Evolutionary conservation across 1,140 invertebrate genomes (phyloP).

Genomic region (Zaprionus tsacasi): DNA sequence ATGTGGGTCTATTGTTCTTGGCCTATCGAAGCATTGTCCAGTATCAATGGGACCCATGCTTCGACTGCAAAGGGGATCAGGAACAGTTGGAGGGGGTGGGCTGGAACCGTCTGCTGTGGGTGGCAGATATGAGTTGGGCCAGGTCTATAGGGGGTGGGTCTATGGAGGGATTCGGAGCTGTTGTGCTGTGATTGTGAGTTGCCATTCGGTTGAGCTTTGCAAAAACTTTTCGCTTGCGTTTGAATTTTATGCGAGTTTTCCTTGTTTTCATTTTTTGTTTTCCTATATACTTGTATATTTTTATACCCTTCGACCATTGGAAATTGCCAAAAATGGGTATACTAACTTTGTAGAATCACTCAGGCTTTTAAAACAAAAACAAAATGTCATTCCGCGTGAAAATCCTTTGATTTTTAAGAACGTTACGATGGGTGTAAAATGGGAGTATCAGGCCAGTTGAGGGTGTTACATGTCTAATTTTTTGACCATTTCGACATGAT

Average conservation of each 20-base stretch:
- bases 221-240: slow-evolving; percentile 79
- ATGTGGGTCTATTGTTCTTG: slow-evolving; percentile 56
- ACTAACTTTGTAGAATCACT: too few relatives aligned
- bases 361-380: too few relatives aligned
- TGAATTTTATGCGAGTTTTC: slow-evolving; percentile 77
- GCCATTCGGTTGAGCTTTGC: slow-evolving; percentile 59
- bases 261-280: slow-evolving; percentile 23
- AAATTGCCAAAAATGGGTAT: too few relatives aligned
- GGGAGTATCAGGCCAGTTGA: too few relatives aligned
- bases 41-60: slow-evolving; percentile 6
- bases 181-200: slow-evolving; percentile 21
- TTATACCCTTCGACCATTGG: too few relatives aligned
- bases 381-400: too few relatives aligned
- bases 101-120: background rate
- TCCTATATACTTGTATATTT: too few relatives aligned
- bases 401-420: too few relatives aligned
- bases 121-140: background rate
- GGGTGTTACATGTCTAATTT: too few relatives aligned
- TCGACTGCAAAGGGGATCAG: background rate
- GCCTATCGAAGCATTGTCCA: slow-evolving; percentile 51
- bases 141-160: too few relatives aligned
- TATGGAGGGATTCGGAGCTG: background rate
- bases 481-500: too few relatives aligned
- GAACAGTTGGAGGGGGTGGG: background rate
- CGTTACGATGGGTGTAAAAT: too few relatives aligned